These are phyloP conservation scores for Calidris pygmaea DNA, from an alignment of 2,113 vertebrate species.

Conservation along the genomic window DNA sequence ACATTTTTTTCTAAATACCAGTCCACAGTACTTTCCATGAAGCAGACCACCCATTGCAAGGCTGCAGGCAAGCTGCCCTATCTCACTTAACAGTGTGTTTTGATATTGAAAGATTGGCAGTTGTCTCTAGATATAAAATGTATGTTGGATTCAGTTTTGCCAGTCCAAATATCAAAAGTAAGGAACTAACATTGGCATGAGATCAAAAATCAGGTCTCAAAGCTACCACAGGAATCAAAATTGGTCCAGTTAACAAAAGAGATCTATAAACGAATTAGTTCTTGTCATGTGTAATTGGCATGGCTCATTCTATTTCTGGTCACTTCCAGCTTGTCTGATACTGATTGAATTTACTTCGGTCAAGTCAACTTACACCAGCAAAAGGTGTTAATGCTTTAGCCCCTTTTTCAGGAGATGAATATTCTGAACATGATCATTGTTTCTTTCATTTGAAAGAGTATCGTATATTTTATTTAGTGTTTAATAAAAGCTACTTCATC, in stretches of 20 bases:
- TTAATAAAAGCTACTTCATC: not conserved
- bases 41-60: not conserved
- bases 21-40: not conserved
- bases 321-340: not conserved
- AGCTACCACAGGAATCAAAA: not conserved
- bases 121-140: not conserved
- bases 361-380: not conserved
- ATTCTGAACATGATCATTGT: not conserved
- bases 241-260: not conserved
- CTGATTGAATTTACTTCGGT: not conserved
- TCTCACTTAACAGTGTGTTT: not conserved
- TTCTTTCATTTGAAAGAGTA: not conserved
- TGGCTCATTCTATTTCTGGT: not conserved
- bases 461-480: not conserved
- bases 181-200: not conserved
- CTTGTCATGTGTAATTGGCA: not conserved
- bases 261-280: not conserved
- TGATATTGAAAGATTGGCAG: not conserved
- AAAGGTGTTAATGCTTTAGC: not conserved
- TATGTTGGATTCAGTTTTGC: not conserved
- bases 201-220: not conserved
- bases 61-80: not conserved
- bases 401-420: not conserved
- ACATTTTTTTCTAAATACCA: not conserved
- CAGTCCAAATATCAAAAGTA: not conserved